Evolutionary conservation across 2,797 vertebrate genomes (phyloP).

Genomic region (Synanceia verrucosa): DNA sequence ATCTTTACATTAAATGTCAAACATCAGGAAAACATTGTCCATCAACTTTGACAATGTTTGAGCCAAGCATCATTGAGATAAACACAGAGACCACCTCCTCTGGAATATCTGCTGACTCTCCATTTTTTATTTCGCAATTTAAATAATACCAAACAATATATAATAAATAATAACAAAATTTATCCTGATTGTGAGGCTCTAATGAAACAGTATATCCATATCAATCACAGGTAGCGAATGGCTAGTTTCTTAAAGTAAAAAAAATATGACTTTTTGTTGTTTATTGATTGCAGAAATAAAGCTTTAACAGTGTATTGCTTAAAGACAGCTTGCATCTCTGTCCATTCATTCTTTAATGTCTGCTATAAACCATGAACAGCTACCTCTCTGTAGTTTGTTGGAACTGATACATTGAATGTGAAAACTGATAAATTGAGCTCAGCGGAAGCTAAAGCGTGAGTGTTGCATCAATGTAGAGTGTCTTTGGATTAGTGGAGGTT

Average conservation of each 20-base stretch:
- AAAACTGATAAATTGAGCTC: slow-evolving; percentile 23
- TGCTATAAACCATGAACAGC: slow-evolving; percentile 13
- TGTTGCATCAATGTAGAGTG: background rate
- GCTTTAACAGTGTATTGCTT: background rate
- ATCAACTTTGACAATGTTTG: no score
- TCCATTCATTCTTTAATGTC: background rate
- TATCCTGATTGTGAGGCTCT: background rate
- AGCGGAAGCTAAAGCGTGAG: slow-evolving; percentile 15
- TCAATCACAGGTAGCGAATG: background rate
- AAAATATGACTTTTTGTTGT: background rate
- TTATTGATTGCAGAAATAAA: background rate
- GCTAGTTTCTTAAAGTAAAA: background rate
- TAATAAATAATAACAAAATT: background rate
- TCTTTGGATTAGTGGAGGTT: slow-evolving; percentile 1
- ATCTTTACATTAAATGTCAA: no score
- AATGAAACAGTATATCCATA: background rate
- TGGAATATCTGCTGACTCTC: background rate
- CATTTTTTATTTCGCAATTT: background rate
- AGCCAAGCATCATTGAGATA: no score
- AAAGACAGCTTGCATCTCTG: background rate
- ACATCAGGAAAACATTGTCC: no score
- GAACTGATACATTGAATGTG: slow-evolving; percentile 21
- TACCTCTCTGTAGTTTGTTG: slow-evolving; percentile 25
- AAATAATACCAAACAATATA: no score
- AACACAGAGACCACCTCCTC: background rate